Evolutionary conservation across 1,140 invertebrate species (phyloP).

Genomic region (Pseudoatta argentina): DNA sequence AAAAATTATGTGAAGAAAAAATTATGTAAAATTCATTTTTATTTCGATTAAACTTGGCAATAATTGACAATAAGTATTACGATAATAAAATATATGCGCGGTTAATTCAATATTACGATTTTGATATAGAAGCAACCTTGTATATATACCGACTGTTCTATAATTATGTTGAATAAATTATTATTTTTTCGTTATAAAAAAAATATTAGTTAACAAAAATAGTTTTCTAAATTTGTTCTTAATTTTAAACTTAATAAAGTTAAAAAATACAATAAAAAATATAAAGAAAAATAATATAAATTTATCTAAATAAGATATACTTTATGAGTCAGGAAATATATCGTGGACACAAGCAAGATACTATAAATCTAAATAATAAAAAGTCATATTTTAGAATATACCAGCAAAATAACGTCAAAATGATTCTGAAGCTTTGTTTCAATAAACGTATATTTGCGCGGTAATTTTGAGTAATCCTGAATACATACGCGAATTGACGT

Average conservation of each 20-base stretch:
- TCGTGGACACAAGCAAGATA: neutral
- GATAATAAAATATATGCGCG: neutral
- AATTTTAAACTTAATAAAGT: neutral
- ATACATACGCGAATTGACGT: neutral
- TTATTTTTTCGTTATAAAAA: neutral
- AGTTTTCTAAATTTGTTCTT: slow-evolving; percentile 1
- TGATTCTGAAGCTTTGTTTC: slow-evolving; percentile 8
- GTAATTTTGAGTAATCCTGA: neutral
- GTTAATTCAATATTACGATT: slow-evolving; percentile 1
- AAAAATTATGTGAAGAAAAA: slow-evolving; percentile 3
- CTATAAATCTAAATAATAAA: neutral
- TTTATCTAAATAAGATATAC: neutral
- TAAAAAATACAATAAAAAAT: neutral
- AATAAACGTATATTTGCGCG: neutral
- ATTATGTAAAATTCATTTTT: slow-evolving; percentile 17
- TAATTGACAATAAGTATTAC: neutral
- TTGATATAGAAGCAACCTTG: neutral
- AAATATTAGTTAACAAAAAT: neutral
- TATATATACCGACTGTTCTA: neutral
- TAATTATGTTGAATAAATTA: slow-evolving; percentile 14
- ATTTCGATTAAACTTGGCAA: neutral
- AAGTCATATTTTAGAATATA: neutral
- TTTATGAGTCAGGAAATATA: neutral
- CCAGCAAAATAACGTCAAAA: neutral
- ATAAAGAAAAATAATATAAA: neutral